A percentile compares a stretch with the other conserved stretches of the same genome.
Conservation (phyloP, 2,797 vertebrate species). For the Apogon talboti region DNA sequence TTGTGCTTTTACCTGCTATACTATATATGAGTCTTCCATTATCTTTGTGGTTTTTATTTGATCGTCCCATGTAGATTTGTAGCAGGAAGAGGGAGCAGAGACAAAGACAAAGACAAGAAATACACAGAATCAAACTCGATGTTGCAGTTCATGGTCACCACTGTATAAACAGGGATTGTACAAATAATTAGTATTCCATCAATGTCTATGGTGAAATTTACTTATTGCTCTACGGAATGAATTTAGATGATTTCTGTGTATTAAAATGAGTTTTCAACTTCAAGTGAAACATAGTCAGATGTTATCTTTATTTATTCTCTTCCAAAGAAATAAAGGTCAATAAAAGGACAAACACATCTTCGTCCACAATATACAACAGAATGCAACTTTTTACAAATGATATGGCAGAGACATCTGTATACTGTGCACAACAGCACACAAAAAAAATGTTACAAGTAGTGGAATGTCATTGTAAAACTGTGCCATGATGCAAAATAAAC, state of each 20-base stretch:
- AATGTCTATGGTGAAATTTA: background rate
- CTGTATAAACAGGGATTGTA: too few relatives aligned
- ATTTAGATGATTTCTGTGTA: background rate
- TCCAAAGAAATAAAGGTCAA: constrained; percentile 13
- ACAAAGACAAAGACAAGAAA: too few relatives aligned
- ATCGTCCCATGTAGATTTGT: too few relatives aligned
- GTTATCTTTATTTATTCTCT: constrained; percentile 48
- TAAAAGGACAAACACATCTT: constrained; percentile 1
- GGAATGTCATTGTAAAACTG: constrained; percentile 31
- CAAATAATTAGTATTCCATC: background rate
- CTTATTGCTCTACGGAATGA: background rate
- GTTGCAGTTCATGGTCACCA: too few relatives aligned
- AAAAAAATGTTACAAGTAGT: constrained; percentile 14
- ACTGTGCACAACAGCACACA: background rate
- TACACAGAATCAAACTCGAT: too few relatives aligned
- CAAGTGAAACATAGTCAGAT: background rate
- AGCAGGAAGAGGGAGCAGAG: too few relatives aligned
- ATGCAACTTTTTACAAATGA: background rate
- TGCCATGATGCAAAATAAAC: constrained; percentile 31
- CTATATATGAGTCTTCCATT: background rate
- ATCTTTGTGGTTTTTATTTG: background rate
- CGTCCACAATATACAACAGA: background rate
- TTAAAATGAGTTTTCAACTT: background rate
- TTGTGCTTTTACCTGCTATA: constrained; percentile 2
- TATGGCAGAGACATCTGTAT: constrained; percentile 1